Percentiles rank a stretch among this genome's conserved stretches.
Evolutionary conservation across 2,797 vertebrate genomes (phyloP).

Genomic region (Gila robusta): DNA sequence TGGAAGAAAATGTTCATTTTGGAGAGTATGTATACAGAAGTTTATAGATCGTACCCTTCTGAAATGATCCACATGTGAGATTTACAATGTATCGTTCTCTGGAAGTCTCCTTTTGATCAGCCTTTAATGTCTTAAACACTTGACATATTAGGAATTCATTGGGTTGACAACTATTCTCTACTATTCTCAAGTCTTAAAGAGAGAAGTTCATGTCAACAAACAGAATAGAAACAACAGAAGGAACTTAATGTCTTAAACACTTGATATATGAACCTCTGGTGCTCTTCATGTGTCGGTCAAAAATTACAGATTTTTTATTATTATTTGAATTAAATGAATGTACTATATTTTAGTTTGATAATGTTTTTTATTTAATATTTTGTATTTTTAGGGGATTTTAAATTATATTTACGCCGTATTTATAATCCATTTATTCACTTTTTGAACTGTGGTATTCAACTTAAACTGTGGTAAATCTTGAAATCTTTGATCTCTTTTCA

Average conservation of each 20-base stretch:
- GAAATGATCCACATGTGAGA: neutral
- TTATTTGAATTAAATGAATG: no score
- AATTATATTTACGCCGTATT: no score
- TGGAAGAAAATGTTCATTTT: slow-evolving; percentile 35
- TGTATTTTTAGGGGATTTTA: no score
- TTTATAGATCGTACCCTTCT: neutral
- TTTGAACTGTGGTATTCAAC: no score
- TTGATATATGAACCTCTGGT: no score
- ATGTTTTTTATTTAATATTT: no score
- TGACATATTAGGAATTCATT: neutral
- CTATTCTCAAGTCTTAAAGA: neutral
- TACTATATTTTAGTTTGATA: no score
- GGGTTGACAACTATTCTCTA: neutral
- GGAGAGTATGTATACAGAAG: neutral
- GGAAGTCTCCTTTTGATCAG: neutral
- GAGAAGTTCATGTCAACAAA: neutral
- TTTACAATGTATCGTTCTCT: neutral
- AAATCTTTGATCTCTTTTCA: no score
- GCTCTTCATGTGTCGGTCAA: no score
- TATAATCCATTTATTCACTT: no score
- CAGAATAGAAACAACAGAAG: slow-evolving; percentile 21
- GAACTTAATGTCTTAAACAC: neutral
- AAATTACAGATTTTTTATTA: no score
- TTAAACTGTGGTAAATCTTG: no score
- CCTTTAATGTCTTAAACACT: neutral